phyloP scores from a whole-genome alignment of 2,797 vertebrate species.

The Aselliscus stoliczkanus region DNA sequence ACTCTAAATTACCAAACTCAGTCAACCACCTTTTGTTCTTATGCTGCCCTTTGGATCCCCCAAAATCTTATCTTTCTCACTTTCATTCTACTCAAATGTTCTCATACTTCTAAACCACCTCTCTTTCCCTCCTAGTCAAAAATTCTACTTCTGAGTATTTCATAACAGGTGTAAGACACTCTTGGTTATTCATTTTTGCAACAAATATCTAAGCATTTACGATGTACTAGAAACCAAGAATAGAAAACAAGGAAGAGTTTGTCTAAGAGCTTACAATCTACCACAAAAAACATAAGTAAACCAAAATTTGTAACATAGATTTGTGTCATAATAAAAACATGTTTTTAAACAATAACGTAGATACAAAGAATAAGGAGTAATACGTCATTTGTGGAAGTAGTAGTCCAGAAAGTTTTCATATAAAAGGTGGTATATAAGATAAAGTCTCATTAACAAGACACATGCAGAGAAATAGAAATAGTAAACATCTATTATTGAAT shows the following conservation, averaged over 20 bases:
- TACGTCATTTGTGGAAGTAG: not conserved
- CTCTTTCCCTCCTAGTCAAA: constrained; percentile 6
- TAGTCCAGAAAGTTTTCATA: not conserved
- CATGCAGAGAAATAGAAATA: not conserved
- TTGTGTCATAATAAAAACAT: not conserved
- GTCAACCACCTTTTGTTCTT: not conserved
- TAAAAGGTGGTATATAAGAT: not conserved
- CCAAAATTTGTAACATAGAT: constrained; percentile 17
- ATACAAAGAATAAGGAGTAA: not conserved
- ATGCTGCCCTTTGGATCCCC: not conserved
- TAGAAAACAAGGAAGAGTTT: not conserved
- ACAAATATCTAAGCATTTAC: constrained; percentile 14
- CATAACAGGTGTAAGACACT: not conserved
- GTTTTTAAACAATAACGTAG: not conserved
- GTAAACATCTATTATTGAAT: not conserved
- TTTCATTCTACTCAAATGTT: constrained; percentile 12
- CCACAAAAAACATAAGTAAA: not conserved
- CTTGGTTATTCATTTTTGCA: constrained; percentile 15
- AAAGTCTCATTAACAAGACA: not conserved
- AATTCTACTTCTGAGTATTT: constrained; percentile 11
- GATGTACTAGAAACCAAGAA: not conserved
- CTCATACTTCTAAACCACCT: not conserved
- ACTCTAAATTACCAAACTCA: not conserved
- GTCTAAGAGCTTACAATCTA: constrained; percentile 17
- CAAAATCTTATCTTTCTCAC: not conserved